Conservation (phyloP, 1,140 invertebrate genomes). For the Zeugodacus cucurbitae region DNA sequence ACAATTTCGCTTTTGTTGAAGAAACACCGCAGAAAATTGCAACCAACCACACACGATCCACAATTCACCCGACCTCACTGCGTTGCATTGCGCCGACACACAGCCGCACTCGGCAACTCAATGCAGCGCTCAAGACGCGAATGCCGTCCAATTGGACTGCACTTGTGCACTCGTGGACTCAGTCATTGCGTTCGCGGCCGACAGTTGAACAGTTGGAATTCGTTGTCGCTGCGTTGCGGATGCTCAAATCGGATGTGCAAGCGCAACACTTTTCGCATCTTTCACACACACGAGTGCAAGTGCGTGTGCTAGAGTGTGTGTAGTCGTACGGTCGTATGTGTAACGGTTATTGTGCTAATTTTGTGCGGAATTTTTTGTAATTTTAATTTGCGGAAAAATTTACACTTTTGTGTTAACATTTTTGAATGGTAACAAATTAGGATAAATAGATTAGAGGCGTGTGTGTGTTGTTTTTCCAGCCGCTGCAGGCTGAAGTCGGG, state of each 20-base stretch:
- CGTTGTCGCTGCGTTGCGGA: conserved; percentile 16
- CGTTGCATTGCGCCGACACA: background rate
- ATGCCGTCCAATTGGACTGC: conserved; percentile 10
- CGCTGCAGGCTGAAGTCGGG: background rate
- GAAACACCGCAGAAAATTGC: background rate
- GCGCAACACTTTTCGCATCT: background rate
- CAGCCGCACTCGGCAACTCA: background rate
- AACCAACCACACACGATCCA: background rate
- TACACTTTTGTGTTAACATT: background rate
- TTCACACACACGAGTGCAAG: background rate
- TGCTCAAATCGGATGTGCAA: background rate
- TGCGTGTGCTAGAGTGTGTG: background rate
- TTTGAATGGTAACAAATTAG: background rate
- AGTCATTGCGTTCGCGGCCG: background rate
- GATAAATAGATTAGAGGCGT: background rate
- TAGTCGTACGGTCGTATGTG: background rate
- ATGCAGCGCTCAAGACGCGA: background rate
- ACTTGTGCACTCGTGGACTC: conserved; percentile 7
- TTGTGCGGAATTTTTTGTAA: background rate
- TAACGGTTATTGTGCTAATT: conserved; percentile 4
- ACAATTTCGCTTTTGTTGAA: background rate
- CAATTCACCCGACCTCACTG: background rate
- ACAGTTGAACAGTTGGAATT: conserved; percentile 30
- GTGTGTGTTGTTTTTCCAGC: background rate
- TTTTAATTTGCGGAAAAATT: background rate